Percentiles rank a stretch among this genome's conserved stretches.
Evolutionary conservation across 2,797 vertebrate genomes (phyloP).

Genomic region (Sebastolobus altivelis): DNA sequence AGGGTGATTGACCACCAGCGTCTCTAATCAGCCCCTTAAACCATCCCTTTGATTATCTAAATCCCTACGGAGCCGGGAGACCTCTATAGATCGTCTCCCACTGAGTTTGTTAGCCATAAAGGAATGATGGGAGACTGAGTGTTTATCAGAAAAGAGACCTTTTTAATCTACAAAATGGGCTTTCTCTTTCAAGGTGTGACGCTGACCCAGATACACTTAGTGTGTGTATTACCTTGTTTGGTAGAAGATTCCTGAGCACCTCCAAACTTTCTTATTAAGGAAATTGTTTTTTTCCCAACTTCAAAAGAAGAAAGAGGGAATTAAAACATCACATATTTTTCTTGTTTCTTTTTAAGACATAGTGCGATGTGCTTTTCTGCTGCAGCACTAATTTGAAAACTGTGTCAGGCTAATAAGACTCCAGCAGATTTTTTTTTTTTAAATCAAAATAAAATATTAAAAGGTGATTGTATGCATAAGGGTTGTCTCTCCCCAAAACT

Average conservation of each 20-base stretch:
- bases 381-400: neutral
- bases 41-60: conserved; percentile 63
- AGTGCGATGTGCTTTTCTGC: neutral
- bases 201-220: conserved; percentile 14
- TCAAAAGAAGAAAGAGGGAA: conserved; percentile 9
- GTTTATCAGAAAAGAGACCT: conserved; percentile 43
- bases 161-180: conserved; percentile 75
- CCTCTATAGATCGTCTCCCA: conserved; percentile 31
- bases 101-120: conserved; percentile 14
- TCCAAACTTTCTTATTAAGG: conserved; percentile 48
- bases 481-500: neutral
- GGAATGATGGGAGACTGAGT: conserved; percentile 15
- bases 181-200: conserved; percentile 45
- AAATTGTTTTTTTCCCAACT: conserved; percentile 37
- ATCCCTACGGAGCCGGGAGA: conserved; percentile 44
- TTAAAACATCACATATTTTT: conserved; percentile 1
- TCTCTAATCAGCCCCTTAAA: conserved; percentile 66
- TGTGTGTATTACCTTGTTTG: neutral
- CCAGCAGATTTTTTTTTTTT: no score
- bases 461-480: neutral
- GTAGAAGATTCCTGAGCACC: conserved; percentile 21
- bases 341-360: neutral
- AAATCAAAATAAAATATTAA: neutral
- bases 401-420: neutral
- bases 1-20: conserved; percentile 46